phyloP scores from a whole-genome alignment of 2,113 vertebrate species.

The Apteryx mantelli region DNA sequence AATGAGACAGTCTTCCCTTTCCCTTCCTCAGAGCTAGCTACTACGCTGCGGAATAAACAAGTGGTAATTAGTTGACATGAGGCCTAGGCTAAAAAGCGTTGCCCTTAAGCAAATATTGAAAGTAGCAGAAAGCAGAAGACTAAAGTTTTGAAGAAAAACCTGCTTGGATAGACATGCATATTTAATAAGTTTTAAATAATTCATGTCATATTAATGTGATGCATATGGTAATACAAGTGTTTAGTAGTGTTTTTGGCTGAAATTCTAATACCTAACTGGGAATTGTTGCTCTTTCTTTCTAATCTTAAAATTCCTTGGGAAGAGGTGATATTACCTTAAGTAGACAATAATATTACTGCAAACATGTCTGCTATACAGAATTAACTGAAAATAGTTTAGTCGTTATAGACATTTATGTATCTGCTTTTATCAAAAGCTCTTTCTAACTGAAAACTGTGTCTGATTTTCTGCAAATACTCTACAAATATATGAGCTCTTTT shows the following conservation, averaged over 20 bases:
- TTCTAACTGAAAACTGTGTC: not conserved
- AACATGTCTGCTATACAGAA: not conserved
- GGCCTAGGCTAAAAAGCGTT: not conserved
- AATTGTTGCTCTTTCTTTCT: not conserved
- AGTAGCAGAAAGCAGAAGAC: not conserved
- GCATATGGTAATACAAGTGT: not conserved
- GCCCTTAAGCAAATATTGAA: slow-evolving; percentile 51
- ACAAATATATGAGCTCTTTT: not conserved
- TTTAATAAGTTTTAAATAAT: slow-evolving; percentile 52
- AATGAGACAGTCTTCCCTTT: not conserved
- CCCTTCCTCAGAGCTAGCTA: not conserved
- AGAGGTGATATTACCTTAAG: not conserved
- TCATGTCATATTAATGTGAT: not conserved
- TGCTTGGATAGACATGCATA: slow-evolving; percentile 30
- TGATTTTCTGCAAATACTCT: not conserved
- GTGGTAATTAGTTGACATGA: not conserved
- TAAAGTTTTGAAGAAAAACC: not conserved
- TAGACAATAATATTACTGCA: not conserved
- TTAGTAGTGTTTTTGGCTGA: slow-evolving; percentile 12
- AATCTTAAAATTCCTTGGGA: not conserved
- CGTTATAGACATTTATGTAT: not conserved
- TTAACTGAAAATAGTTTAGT: not conserved
- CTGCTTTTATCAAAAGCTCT: not conserved
- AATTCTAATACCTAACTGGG: not conserved
- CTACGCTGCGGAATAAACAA: not conserved